Conservation (phyloP, 23 tunicate species). For the Ascidia mentula region DNA sequence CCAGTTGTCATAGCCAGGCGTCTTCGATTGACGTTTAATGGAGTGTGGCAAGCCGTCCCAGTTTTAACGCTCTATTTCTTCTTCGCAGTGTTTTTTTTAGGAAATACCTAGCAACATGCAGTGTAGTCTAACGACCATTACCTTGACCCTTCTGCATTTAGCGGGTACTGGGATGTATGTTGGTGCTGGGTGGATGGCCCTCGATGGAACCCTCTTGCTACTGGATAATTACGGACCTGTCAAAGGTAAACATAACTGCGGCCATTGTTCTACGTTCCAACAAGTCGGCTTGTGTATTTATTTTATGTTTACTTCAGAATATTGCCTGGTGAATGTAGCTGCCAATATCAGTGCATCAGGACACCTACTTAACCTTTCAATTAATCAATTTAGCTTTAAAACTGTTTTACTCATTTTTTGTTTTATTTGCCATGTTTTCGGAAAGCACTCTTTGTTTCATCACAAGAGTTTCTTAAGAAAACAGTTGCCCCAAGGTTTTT, state of each 20-base stretch:
- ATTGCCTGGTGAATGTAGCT: no score
- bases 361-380: no score
- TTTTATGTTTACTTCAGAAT: no score
- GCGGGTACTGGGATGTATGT: constrained; percentile 40
- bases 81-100: neutral
- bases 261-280: no score
- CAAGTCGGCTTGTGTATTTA: no score
- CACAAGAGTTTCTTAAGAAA: no score
- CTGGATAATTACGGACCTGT: constrained; percentile 72
- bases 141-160: constrained; percentile 35
- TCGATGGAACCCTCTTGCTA: constrained; percentile 44
- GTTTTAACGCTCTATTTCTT: neutral
- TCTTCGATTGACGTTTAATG: neutral
- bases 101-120: constrained; percentile 16
- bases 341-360: no score
- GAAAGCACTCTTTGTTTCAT: no score
- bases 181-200: constrained; percentile 52
- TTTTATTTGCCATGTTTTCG: no score
- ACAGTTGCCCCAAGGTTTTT: no score
- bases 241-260: constrained; percentile 60
- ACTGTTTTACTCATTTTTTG: no score
- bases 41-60: neutral
- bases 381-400: no score
- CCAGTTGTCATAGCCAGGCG: neutral
- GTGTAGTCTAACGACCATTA: constrained; percentile 36